Conservation (phyloP, 2,797 vertebrate genomes). For the Anableps anableps region DNA sequence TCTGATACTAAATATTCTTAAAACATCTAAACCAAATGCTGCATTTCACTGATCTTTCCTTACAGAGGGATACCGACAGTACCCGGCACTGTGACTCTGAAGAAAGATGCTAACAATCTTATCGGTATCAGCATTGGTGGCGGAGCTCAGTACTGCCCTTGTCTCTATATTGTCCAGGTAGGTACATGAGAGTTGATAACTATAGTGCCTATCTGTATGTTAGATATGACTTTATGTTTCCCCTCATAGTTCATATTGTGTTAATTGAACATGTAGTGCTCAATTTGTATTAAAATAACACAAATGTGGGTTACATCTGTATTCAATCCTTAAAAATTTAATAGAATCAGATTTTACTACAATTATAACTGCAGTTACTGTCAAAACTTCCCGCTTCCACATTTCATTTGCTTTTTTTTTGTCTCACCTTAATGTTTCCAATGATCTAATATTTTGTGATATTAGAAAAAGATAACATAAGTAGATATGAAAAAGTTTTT, state of each 20-base stretch:
- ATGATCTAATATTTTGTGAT: neutral
- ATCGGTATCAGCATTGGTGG: conserved; percentile 99
- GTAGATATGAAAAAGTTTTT: neutral
- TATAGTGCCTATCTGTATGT: neutral
- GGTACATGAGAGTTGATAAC: neutral
- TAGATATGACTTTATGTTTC: fast-evolving
- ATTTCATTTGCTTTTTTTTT: too few species aligned
- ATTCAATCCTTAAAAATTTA: too few species aligned
- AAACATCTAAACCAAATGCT: neutral
- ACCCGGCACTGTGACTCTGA: conserved; percentile 92
- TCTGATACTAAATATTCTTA: neutral
- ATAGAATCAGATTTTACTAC: too few species aligned
- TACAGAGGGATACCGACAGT: conserved; percentile 95
- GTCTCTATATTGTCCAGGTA: conserved; percentile 99
- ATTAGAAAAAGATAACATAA: neutral
- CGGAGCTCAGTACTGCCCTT: conserved; percentile 96
- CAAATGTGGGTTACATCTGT: too few species aligned
- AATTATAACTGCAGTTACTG: neutral
- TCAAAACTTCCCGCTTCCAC: neutral
- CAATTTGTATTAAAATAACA: neutral
- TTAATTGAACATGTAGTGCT: neutral
- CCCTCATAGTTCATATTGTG: fast-evolving
- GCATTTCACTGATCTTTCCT: neutral
- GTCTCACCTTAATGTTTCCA: neutral
- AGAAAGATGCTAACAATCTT: conserved; percentile 95